A percentile compares a stretch with the other conserved stretches of the same genome.
Evolutionary conservation across 2,888 invertebrate genomes (phyloP).

Genomic region (Machimus rusticus): DNA sequence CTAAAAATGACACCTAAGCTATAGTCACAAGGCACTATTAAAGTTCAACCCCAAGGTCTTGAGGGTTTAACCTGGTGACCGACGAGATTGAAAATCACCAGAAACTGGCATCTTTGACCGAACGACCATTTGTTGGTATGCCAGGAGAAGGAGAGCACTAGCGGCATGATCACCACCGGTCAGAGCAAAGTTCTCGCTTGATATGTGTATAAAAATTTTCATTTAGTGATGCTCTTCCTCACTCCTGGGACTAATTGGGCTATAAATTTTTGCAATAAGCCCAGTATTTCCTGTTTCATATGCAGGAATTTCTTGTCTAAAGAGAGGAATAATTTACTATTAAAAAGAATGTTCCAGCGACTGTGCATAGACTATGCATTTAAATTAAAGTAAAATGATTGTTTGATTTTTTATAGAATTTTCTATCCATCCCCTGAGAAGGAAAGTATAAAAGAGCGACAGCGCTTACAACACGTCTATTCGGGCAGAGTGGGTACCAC

Average conservation of each 20-base stretch:
- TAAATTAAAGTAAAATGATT: background rate
- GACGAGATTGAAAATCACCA: background rate
- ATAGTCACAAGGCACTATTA: background rate
- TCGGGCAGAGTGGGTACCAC: background rate
- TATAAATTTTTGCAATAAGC: too few species aligned
- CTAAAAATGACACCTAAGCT: background rate
- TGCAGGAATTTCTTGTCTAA: background rate
- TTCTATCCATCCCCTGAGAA: background rate
- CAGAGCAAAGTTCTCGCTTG: background rate
- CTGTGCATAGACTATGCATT: background rate
- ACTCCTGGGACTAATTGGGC: background rate
- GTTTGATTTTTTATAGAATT: background rate
- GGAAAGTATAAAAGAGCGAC: background rate
- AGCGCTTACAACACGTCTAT: background rate
- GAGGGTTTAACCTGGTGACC: background rate
- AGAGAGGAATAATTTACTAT: background rate
- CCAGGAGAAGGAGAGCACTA: background rate
- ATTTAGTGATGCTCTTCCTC: background rate
- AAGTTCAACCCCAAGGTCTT: background rate
- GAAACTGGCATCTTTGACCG: background rate
- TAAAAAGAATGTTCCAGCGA: background rate
- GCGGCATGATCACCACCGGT: background rate
- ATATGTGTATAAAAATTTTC: background rate
- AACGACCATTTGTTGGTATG: background rate
- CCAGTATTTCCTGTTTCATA: background rate